Percentiles rank a stretch among this genome's conserved stretches.
Conservation (phyloP, 1,140 invertebrate genomes). For the Zaprionus lachaisei region DNA sequence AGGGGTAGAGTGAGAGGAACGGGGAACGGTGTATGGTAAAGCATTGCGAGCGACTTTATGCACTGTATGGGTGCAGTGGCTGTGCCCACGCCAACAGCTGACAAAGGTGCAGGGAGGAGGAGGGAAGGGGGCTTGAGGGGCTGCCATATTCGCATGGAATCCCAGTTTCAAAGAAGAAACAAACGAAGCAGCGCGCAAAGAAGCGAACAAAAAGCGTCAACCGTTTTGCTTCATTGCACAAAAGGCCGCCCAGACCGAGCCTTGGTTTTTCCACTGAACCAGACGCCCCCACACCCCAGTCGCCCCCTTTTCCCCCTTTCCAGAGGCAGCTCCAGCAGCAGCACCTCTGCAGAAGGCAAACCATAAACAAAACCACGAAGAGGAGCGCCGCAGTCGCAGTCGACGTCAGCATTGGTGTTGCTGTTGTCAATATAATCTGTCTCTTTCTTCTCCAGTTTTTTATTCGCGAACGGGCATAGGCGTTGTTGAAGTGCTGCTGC, state of each 20-base stretch:
- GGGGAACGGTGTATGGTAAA: neutral
- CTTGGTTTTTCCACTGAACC: constrained; percentile 25
- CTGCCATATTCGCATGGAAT: constrained; percentile 17
- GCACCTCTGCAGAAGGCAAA: constrained; percentile 11
- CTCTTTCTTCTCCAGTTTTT: constrained; percentile 34
- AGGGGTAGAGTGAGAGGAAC: neutral
- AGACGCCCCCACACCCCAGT: constrained; percentile 1
- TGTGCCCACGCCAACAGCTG: constrained; percentile 2
- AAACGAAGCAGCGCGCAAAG: constrained; percentile 45
- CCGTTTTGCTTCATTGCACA: constrained; percentile 74
- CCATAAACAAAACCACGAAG: constrained; percentile 39
- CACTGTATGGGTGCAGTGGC: constrained; percentile 27
- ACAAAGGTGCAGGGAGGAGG: neutral
- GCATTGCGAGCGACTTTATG: constrained; percentile 7
- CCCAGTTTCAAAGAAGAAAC: constrained; percentile 41
- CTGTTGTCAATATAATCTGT: constrained; percentile 64
- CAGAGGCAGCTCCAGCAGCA: neutral
- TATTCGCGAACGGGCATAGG: neutral
- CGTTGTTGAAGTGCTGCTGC: neutral
- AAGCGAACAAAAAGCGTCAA: constrained; percentile 42
- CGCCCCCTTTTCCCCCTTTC: neutral
- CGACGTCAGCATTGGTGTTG: constrained; percentile 1
- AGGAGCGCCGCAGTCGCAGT: neutral
- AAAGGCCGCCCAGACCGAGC: constrained; percentile 53
- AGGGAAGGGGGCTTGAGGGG: neutral